Evolutionary conservation across 2,888 invertebrate species (phyloP), one percentile per base, ranked within the genome.

Genomic region (Neoaliturus tenellus): DNA sequence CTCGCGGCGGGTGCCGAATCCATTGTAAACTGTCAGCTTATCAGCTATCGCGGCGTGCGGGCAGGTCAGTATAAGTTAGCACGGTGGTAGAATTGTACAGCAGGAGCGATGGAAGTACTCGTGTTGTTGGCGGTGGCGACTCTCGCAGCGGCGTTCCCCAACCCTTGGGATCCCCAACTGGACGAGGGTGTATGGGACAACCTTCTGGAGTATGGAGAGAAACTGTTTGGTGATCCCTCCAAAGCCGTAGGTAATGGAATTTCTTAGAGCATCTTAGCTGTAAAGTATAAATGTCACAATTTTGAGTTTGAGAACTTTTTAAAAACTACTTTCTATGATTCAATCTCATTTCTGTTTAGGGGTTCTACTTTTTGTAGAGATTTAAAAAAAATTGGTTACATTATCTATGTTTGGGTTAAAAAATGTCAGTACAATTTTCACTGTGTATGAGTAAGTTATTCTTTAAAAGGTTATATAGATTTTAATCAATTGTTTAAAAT

Each of bases 131-230:
- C 55, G 17, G 5, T 62, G 12, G 31, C 23, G 51, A 0, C 51
- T 33, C 33, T 69, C 69, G 69, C 39, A 35, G 6, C 23, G 23
- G 20, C 39, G 23, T 39, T 69, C 35, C 39, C 39, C 23, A 35
- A 23, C 35, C 39, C 69, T 39, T 62, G 62, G 62, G 62, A 62
- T 20, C 69, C 69, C 2, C 12, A 35, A 8, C 69, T 69, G 39
- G 69, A 69, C 69, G 69, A 69, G 69, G 39, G 69, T 1, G 69
- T 69, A 1, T 69, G 69, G 69, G 69, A 69, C 39, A 69, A 39
- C 39, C 69, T 82, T 10, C 35, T 58, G 71, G 85, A 73, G 55
- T 85, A 82, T 41, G 87, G 86, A 10, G 87, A 83, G 67, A 83
- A 80, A 23, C 78, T 85, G 35, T 86, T 85, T 71, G 58, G 84